Conservation (phyloP, 2,113 vertebrate genomes). For the Nibea albiflora region DNA sequence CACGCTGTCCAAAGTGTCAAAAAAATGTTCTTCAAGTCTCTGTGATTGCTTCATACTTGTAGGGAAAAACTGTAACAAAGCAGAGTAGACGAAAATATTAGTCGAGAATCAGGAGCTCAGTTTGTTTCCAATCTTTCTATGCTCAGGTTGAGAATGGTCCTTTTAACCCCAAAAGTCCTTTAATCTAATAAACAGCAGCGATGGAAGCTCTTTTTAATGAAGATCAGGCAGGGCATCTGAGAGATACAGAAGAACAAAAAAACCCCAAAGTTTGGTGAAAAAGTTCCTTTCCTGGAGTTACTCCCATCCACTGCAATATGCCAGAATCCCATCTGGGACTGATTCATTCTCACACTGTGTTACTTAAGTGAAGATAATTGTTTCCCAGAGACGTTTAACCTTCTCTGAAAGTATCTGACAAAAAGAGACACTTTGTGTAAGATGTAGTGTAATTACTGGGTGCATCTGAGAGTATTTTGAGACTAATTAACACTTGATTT, state of each 20-base stretch:
- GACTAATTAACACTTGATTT: constrained; percentile 29
- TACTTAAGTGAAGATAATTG: constrained; percentile 67
- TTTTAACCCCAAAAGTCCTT: constrained; percentile 8
- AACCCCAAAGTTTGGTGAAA: constrained; percentile 49
- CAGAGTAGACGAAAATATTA: background rate
- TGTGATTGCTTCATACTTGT: background rate
- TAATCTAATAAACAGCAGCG: constrained; percentile 11
- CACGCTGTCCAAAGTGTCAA: background rate
- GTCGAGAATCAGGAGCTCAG: background rate
- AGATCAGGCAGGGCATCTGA: constrained; percentile 13
- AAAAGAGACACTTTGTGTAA: constrained; percentile 29
- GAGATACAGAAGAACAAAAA: constrained; percentile 31
- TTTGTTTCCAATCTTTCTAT: background rate
- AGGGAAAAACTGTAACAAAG: background rate
- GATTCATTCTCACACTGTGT: constrained; percentile 64
- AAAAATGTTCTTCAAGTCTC: constrained; percentile 17
- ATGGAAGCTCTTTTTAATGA: constrained; percentile 20
- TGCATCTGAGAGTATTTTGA: background rate
- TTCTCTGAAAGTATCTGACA: constrained; percentile 37
- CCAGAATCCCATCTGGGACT: constrained; percentile 78
- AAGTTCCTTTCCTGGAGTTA: constrained; percentile 51
- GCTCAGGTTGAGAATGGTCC: background rate
- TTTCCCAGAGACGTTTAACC: constrained; percentile 51
- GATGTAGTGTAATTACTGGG: constrained; percentile 17
- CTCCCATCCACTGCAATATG: constrained; percentile 33